Evolutionary conservation across 1,140 invertebrate genomes (phyloP).

Genomic region (Cecropterus lyciades): DNA sequence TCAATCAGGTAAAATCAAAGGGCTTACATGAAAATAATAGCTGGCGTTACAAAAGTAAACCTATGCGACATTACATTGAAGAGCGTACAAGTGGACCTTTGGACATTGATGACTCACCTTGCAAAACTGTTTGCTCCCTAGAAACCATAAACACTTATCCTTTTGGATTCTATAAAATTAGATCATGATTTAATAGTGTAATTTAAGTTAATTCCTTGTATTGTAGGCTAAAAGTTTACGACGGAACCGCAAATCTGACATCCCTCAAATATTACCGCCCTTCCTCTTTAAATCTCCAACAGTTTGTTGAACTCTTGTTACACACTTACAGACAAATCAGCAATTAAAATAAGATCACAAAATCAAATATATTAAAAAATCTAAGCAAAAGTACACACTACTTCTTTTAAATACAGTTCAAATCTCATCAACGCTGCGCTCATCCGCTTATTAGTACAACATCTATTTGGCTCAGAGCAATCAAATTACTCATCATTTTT

Average conservation of each 20-base stretch:
- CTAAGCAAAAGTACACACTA: background rate
- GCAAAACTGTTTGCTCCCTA: slow-evolving; percentile 22
- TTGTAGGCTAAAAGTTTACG: too few species aligned
- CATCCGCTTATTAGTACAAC: slow-evolving; percentile 12
- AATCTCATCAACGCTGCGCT: background rate
- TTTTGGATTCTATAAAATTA: too few species aligned
- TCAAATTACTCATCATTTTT: slow-evolving; percentile 52
- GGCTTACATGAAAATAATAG: too few species aligned
- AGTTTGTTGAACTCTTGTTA: slow-evolving; percentile 8
- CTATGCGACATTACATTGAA: slow-evolving; percentile 12
- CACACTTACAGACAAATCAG: background rate
- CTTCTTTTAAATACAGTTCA: background rate
- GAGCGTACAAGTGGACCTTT: slow-evolving; percentile 50
- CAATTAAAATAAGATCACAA: background rate
- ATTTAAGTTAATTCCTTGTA: too few species aligned
- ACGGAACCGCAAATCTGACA: too few species aligned
- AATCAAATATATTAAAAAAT: background rate
- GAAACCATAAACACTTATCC: too few species aligned
- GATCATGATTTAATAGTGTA: too few species aligned
- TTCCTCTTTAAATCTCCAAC: background rate
- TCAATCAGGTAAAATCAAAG: background rate
- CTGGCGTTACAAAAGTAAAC: too few species aligned
- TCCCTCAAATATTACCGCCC: slow-evolving; percentile 5
- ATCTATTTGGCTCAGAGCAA: slow-evolving; percentile 21
- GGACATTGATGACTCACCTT: slow-evolving; percentile 43